Evolutionary conservation across 64 coral and sea anemone genomes (phyloP).

Genomic region (Montipora efflorescens): DNA sequence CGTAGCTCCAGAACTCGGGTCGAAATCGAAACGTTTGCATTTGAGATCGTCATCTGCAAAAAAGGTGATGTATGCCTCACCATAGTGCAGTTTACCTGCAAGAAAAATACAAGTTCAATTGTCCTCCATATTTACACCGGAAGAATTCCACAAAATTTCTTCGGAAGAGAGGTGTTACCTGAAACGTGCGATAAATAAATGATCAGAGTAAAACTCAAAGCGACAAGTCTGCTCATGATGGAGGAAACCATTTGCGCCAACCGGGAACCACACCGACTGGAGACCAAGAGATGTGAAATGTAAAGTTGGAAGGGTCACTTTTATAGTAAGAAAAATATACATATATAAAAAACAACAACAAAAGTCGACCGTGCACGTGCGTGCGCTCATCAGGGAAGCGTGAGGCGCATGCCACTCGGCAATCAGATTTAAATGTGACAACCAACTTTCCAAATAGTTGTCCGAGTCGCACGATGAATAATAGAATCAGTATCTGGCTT

Average conservation of each 20-base stretch:
- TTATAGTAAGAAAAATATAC: not conserved
- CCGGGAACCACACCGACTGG: not conserved
- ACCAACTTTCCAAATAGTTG: too few relatives aligned
- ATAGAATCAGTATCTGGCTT: too few relatives aligned
- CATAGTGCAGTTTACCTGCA: not conserved
- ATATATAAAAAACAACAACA: not conserved
- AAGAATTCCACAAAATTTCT: too few relatives aligned
- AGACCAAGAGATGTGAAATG: not conserved
- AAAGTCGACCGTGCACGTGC: not conserved
- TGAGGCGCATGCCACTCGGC: too few relatives aligned
- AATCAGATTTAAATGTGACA: too few relatives aligned
- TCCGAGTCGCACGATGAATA: too few relatives aligned
- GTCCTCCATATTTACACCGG: not conserved
- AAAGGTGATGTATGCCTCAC: not conserved
- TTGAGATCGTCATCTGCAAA: not conserved
- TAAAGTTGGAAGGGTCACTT: not conserved
- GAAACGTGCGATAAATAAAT: not conserved
- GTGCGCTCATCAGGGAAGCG: not conserved
- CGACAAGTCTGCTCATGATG: not conserved
- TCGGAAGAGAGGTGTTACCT: not conserved
- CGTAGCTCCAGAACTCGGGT: not conserved
- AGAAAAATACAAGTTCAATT: not conserved
- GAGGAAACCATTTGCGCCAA: not conserved
- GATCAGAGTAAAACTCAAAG: not conserved
- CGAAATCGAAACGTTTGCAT: not conserved